Evolutionary conservation across 2,888 invertebrate genomes (phyloP).

Genomic region (Belgica antarctica): DNA sequence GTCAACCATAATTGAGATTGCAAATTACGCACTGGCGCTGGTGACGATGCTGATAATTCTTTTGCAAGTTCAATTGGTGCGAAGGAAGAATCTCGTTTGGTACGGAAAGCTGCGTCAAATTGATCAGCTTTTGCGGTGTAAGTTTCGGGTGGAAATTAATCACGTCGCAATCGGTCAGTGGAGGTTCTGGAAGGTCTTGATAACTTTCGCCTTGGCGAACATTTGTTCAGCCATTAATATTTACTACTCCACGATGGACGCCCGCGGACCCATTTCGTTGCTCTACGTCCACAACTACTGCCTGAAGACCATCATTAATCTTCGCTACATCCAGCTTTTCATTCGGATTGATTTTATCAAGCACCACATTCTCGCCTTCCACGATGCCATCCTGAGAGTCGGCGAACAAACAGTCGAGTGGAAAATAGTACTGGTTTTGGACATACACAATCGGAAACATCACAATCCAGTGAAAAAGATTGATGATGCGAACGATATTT

Average conservation of each 20-base stretch:
- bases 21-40: not conserved
- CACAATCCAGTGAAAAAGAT: not conserved
- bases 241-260: not conserved
- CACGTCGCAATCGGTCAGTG: not conserved
- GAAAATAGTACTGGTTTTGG: not conserved
- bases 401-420: not conserved
- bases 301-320: constrained; percentile 23
- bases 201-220: not conserved
- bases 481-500: not conserved
- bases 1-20: constrained; percentile 19
- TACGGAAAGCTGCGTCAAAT: not conserved
- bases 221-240: not conserved
- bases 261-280: not conserved
- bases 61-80: not conserved
- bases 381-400: not conserved
- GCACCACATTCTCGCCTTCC: not conserved
- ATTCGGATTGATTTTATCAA: constrained; percentile 6
- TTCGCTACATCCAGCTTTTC: constrained; percentile 24
- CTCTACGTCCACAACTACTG: constrained; percentile 8
- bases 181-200: not conserved
- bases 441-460: not conserved
- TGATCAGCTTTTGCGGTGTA: not conserved
- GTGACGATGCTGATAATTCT: not conserved
- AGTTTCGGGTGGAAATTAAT: constrained; percentile 16
- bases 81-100: not conserved